Conservation (phyloP, 2,797 vertebrate species). For the Leuciscus waleckii region DNA sequence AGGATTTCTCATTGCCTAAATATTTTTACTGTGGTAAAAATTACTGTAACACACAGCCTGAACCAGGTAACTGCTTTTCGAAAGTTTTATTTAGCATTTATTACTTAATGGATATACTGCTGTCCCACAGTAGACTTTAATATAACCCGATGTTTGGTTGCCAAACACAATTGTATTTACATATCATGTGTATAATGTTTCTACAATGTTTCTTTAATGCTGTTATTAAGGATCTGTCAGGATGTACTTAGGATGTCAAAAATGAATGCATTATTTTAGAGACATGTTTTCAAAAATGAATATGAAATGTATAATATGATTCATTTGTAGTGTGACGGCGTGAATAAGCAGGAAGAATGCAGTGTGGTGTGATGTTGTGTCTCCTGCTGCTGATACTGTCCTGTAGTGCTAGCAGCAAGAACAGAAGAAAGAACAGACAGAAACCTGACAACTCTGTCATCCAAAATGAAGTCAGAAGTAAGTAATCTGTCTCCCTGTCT, state of each 20-base stretch:
- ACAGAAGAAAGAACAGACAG: conserved; percentile 77
- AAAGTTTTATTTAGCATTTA: background rate
- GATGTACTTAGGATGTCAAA: background rate
- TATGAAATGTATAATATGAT: background rate
- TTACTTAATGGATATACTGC: background rate
- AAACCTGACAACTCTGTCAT: conserved; percentile 71
- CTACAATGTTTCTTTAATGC: background rate
- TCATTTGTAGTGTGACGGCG: conserved; percentile 47
- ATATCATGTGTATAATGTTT: background rate
- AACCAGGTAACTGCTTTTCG: background rate
- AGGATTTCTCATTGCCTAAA: background rate
- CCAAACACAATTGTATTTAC: background rate
- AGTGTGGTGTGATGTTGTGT: conserved; percentile 67
- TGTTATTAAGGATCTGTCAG: background rate
- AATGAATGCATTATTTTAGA: background rate
- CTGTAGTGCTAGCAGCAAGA: conserved; percentile 69
- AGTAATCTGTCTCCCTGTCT: conserved; percentile 45
- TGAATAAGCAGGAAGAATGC: conserved; percentile 65
- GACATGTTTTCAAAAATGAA: background rate
- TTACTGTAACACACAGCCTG: background rate
- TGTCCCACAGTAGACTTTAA: background rate
- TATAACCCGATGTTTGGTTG: background rate
- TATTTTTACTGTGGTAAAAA: background rate
- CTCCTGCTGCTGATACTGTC: conserved; percentile 71
- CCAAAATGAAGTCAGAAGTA: conserved; percentile 77